These are phyloP conservation scores for Lasioglossum malachurum DNA, from an alignment of 2,888 invertebrate species.

Conservation along the genomic window DNA sequence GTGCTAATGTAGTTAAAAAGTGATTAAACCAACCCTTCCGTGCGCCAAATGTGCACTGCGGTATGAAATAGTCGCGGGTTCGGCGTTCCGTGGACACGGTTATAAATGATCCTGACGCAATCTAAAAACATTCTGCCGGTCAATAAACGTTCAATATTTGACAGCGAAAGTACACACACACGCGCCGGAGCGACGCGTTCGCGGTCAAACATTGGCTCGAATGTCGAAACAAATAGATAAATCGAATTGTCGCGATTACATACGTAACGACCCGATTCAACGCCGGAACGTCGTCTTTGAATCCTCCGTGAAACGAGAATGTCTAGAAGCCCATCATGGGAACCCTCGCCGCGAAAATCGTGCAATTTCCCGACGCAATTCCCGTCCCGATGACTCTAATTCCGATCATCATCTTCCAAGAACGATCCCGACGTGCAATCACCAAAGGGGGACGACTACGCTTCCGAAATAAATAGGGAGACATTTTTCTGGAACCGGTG, in stretches of 20 bases:
- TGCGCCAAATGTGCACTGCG: constrained; percentile 63
- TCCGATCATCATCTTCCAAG: constrained; percentile 43
- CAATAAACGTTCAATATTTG: constrained; percentile 33
- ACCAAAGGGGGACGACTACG: constrained; percentile 40
- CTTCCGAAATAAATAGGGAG: neutral
- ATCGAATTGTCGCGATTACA: constrained; percentile 19
- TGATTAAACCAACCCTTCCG: constrained; percentile 75
- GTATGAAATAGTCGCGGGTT: constrained; percentile 63
- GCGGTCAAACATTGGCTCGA: neutral
- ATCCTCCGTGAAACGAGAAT: neutral
- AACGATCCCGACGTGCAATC: constrained; percentile 42
- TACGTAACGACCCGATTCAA: constrained; percentile 20
- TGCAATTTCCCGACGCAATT: constrained; percentile 54
- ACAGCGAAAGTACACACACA: constrained; percentile 10
- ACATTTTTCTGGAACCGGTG: neutral
- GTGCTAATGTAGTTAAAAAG: constrained; percentile 76
- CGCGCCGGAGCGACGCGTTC: neutral
- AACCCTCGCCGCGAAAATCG: constrained; percentile 65
- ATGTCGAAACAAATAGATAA: constrained; percentile 29
- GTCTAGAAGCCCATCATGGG: neutral
- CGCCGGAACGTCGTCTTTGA: neutral
- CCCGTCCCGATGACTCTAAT: constrained; percentile 50
- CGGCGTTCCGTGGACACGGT: constrained; percentile 50
- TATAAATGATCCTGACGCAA: constrained; percentile 60
- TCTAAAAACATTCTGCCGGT: constrained; percentile 46